Percentiles rank a stretch among this genome's conserved stretches.
These are phyloP conservation scores for Halyomorpha halys DNA, from an alignment of 1,140 invertebrate species.

Conservation along the genomic window DNA sequence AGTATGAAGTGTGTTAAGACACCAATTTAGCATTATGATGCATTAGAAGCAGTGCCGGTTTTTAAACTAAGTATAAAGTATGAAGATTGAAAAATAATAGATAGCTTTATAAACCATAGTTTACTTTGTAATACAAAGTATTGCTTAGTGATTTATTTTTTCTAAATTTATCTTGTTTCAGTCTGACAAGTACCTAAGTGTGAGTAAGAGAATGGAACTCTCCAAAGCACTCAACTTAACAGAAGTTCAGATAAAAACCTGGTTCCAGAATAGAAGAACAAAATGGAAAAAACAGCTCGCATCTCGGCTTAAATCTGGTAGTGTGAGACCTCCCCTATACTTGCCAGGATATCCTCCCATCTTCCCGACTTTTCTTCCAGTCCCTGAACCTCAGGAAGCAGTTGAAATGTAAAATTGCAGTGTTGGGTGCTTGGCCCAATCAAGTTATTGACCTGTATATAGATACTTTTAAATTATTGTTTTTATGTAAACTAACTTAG, in stretches of 20 bases:
- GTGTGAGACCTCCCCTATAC: slow-evolving; percentile 31
- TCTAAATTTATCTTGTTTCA: slow-evolving; percentile 34
- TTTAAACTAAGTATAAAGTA: no score
- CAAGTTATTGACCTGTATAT: no score
- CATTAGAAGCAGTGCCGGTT: no score
- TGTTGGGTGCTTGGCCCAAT: no score
- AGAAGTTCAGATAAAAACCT: slow-evolving; percentile 95
- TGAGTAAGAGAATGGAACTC: slow-evolving; percentile 86
- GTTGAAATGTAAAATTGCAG: neutral
- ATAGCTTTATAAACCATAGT: no score
- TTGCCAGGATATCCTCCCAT: slow-evolving; percentile 1
- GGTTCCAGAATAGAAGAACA: slow-evolving; percentile 90
- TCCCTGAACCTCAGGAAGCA: neutral
- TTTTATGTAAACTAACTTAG: no score
- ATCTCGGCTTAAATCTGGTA: slow-evolving; percentile 55
- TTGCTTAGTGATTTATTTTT: no score
- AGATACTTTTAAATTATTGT: no score
- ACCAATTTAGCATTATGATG: no score
- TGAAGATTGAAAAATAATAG: no score
- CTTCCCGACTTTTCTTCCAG: neutral
- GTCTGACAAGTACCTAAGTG: slow-evolving; percentile 89
- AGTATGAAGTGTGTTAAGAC: no score
- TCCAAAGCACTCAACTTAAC: slow-evolving; percentile 79
- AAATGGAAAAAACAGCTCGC: slow-evolving; percentile 96
- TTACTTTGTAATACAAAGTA: no score